Evolutionary conservation across 1,140 invertebrate genomes (phyloP), one percentile per base, ranked within the genome.

Genomic region (Camponotus floridanus): DNA sequence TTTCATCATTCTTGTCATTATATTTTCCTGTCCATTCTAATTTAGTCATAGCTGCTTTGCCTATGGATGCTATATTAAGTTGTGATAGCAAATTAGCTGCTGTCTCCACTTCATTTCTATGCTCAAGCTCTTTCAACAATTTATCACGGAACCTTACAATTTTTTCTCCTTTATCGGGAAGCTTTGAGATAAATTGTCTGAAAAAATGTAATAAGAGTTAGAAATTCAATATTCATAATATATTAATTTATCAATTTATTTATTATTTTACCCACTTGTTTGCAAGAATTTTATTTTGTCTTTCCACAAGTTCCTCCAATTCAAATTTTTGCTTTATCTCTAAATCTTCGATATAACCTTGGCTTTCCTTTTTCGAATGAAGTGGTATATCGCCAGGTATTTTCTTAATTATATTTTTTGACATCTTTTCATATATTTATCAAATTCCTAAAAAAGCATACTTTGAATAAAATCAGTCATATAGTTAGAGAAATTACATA

Each of bases 151-250:
- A 96, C 26, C 93, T 91, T 86, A 94, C 93, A 55, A 97, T 96
- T 92, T 96, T 97, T 68, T 95, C 95, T 9, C 97, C 97, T 93
- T 97, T 97, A 86, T 97, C 97, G 0, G 96, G 95, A 80, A 97
- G 92, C 88, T 95, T 96, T 6, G 91, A 89, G 21, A 96, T 78
- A 67, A 96, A 95, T 21, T 59, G 78, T 84, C 95, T 96, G 67
- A 91, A 87, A 88, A 85, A 85, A 76, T 57, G 65, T 61, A 4
- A 51, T 31, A 11, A 8, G 11, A 62, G n/a, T 11, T 15, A 42
- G 59, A 7, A 13, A 51, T 51, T 51, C 48, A 51, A 51, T 51
- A 51, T 51, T 15, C 4, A 18, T 5, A 68, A 65, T 71, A 18
- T 3, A 76, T 65, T 1, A 7, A 33, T 26, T 80, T 3, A 76